phyloP scores from a whole-genome alignment of 2,888 invertebrate species.

The Eucriotettix oculatus region DNA sequence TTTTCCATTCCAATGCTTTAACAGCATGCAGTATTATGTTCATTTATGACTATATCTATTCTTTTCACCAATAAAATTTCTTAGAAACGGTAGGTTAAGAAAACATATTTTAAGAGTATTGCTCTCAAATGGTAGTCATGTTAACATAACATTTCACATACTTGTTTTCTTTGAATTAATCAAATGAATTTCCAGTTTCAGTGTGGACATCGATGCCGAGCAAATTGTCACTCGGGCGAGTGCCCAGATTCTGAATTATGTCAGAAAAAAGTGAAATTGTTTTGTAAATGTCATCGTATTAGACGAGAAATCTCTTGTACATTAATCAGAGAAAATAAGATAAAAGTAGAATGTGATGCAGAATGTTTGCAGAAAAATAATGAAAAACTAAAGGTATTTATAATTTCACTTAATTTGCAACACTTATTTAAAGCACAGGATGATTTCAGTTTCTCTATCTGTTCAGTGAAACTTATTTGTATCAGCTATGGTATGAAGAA shows the following conservation, averaged over 20 bases:
- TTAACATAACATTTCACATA: not conserved
- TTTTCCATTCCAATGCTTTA: too few relatives aligned
- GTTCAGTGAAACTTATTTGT: too few relatives aligned
- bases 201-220: constrained; percentile 70
- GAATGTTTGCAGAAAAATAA: constrained; percentile 40
- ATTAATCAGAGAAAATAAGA: constrained; percentile 23
- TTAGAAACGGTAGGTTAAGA: too few relatives aligned
- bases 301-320: constrained; percentile 59
- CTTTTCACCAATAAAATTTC: too few relatives aligned
- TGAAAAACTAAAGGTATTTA: constrained; percentile 28
- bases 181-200: constrained; percentile 34
- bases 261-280: constrained; percentile 59
- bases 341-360: constrained; percentile 42
- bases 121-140: too few relatives aligned
- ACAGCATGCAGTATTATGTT: too few relatives aligned
- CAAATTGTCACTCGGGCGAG: constrained; percentile 53
- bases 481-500: too few relatives aligned
- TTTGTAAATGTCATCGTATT: constrained; percentile 60
- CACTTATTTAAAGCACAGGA: too few relatives aligned
- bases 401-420: too few relatives aligned
- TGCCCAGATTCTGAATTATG: constrained; percentile 54
- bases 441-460: too few relatives aligned
- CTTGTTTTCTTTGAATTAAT: not conserved
- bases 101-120: too few relatives aligned
- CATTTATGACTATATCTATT: too few relatives aligned